A percentile compares a stretch with the other conserved stretches of the same genome.
phyloP scores from a whole-genome alignment of 2,113 vertebrate species.

The Mobula birostris region DNA sequence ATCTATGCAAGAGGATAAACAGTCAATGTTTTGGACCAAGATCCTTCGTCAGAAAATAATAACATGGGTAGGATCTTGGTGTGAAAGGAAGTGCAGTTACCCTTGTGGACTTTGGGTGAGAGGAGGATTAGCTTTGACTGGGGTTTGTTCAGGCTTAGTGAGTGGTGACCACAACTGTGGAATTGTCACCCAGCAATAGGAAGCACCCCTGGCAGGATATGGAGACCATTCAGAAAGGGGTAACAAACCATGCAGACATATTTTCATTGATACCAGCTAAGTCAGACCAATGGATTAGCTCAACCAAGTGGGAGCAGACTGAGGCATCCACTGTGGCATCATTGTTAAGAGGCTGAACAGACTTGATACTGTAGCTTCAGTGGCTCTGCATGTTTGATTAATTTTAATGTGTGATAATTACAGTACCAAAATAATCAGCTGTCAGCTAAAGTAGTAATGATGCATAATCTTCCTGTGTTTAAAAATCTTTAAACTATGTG shows the following conservation, averaged over 20 bases:
- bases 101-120: not conserved
- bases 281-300: not conserved
- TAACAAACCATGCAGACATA: too few relatives aligned
- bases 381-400: conserved; percentile 4
- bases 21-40: too few relatives aligned
- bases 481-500: conserved; percentile 4
- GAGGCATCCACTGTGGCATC: not conserved
- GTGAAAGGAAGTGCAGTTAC: not conserved
- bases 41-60: too few relatives aligned
- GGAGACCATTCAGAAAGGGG: not conserved
- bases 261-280: not conserved
- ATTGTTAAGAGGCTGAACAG: not conserved
- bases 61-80: not conserved
- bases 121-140: not conserved
- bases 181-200: not conserved
- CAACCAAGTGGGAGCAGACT: not conserved
- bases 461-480: not conserved
- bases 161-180: not conserved
- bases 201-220: not conserved
- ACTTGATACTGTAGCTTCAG: not conserved
- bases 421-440: conserved; percentile 27
- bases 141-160: too few relatives aligned
- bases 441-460: conserved; percentile 18
- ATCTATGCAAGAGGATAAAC: too few relatives aligned
- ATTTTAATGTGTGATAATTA: conserved; percentile 22